Conservation (phyloP, 1,140 invertebrate genomes). For the Drosophila mojavensis region DNA sequence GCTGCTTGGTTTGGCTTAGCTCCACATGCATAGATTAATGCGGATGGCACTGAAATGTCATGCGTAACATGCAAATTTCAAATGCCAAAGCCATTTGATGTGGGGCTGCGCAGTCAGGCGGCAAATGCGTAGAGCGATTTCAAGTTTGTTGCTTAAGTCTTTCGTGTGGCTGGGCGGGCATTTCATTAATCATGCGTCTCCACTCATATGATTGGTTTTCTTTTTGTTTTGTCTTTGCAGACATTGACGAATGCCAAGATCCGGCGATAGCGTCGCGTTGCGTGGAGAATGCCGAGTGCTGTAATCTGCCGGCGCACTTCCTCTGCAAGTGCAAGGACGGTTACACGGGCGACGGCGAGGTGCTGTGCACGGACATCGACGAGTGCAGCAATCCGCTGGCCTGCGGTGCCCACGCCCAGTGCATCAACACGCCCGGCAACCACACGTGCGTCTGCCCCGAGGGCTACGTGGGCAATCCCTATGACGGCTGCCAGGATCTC, state of each 20-base stretch:
- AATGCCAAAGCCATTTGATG: conserved; percentile 20
- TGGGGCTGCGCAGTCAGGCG: conserved; percentile 60
- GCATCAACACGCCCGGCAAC: conserved; percentile 93
- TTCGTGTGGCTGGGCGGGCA: conserved; percentile 21
- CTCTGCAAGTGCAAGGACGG: conserved; percentile 96
- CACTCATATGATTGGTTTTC: conserved; percentile 9
- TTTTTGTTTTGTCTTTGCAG: conserved; percentile 85
- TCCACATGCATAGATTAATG: conserved; percentile 9
- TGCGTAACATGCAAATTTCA: conserved; percentile 72
- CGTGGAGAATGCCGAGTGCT: conserved; percentile 96
- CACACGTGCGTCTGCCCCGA: conserved; percentile 93
- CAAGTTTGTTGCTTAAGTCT: conserved; percentile 46
- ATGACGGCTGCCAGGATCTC: conserved; percentile 92
- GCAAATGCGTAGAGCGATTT: conserved; percentile 60
- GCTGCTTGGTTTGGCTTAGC: conserved; percentile 41
- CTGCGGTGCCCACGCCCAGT: conserved; percentile 92
- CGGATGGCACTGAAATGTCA: conserved; percentile 73
- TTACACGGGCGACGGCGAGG: conserved; percentile 94
- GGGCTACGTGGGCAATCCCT: conserved; percentile 95
- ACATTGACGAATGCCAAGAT: conserved; percentile 97
- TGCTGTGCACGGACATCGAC: conserved; percentile 93
- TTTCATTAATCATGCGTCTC: conserved; percentile 56
- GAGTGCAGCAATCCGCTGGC: conserved; percentile 91
- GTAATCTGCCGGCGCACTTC: conserved; percentile 96
- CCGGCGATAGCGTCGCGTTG: conserved; percentile 92